Evolutionary conservation across 2,797 vertebrate genomes (phyloP).

Genomic region (Atherinosoma microstoma): DNA sequence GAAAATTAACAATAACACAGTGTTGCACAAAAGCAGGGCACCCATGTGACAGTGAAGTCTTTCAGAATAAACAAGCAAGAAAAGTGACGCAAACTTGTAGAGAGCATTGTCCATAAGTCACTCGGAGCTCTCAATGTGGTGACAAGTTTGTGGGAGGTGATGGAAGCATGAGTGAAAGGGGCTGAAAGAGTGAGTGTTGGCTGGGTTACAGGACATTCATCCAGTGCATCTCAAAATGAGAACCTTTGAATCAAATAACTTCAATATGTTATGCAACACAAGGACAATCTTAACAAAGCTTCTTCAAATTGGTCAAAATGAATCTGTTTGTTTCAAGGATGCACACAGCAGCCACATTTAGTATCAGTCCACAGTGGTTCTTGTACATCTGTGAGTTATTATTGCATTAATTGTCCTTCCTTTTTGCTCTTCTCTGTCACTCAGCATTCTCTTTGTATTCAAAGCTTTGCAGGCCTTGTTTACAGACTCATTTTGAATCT

Average conservation of each 20-base stretch:
- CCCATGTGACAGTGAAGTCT: not conserved
- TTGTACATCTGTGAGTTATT: slow-evolving; percentile 18
- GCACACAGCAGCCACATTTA: not conserved
- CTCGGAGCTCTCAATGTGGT: slow-evolving; percentile 3
- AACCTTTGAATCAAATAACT: slow-evolving; percentile 2
- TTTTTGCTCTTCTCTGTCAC: not conserved
- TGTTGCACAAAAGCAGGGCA: not conserved
- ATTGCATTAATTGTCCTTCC: slow-evolving; percentile 21
- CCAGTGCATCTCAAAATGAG: not conserved
- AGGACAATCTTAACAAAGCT: not conserved
- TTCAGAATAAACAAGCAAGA: slow-evolving; percentile 5
- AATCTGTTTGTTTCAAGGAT: not conserved
- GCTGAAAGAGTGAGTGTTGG: not conserved
- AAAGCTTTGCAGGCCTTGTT: slow-evolving; percentile 31
- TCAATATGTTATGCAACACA: not conserved
- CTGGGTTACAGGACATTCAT: slow-evolving; percentile 4
- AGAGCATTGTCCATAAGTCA: slow-evolving; percentile 12
- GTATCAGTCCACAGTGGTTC: slow-evolving; percentile 1
- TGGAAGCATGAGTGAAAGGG: slow-evolving; percentile 11
- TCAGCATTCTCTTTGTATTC: slow-evolving; percentile 21
- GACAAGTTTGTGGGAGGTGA: slow-evolving; percentile 12
- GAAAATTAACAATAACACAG: not conserved
- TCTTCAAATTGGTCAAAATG: not conserved
- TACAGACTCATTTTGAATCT: slow-evolving; percentile 41
- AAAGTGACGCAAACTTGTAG: slow-evolving; percentile 10